Evolutionary conservation across 2,888 invertebrate genomes (phyloP), one percentile per base, ranked within the genome.

Genomic region (Cyrtodaria siliqua): DNA sequence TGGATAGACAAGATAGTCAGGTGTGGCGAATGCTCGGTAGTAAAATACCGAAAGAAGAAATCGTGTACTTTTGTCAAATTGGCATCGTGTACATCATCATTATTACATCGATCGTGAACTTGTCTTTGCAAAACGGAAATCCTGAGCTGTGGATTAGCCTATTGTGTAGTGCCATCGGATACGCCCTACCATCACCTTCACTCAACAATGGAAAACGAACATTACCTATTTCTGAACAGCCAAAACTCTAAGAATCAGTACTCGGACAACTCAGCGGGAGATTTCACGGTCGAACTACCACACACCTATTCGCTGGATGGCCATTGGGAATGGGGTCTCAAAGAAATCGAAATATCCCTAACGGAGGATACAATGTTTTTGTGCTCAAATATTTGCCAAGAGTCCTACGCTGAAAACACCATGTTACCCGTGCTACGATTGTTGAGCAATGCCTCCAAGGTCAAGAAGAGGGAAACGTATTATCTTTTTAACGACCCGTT

Each of bases 21-120:
- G 23, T 47, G n/a, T 78, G 69, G 72, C 56, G 33, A 24, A 42
- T 68, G 12, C 49, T 72, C 20, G 68, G 78, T 23, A 61, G 33
- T 2, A 38, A 24, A 20, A 29, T 69, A 24, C 72, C 64, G 16
- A 56, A 78, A 50, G 68, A 68, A 20, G 78, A 78, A 66, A 73
- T 73, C 29, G 69, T 73, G 3, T 78, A 72, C 47, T 63, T 78
- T 50, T 73, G 72, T 63, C 69, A 78, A 18, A 72, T 78, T 49
- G 42, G 49, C 42, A 62, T 70, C 16, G 70, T 70, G 16, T 70
- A 62, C 57, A 20, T 56, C 18, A 70, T 70, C 49, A 63, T 78
- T 27, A 27, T 72, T 9, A 75, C 74, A 23, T 66, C 74, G 1
- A 71, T 71, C 14, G 56, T 59, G 18, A 74, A 68, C 33, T 14